A percentile compares a stretch with the other conserved stretches of the same genome.
phyloP scores from a whole-genome alignment of 2,797 vertebrate genomes.

The Perodicticus potto region DNA sequence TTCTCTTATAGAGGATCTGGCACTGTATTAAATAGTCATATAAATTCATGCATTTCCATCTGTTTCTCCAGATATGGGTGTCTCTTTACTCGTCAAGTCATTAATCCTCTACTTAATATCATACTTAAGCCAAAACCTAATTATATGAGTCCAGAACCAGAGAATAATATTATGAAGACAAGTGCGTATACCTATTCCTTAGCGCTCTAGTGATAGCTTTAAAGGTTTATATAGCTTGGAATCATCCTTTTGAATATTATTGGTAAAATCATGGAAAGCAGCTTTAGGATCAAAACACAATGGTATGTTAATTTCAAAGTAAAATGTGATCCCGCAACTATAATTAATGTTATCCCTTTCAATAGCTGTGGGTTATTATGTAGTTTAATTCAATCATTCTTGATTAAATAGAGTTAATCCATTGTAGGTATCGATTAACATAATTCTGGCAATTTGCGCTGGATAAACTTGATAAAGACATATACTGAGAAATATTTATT shows the following conservation, averaged over 20 bases:
- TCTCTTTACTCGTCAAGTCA: slow-evolving; percentile 72
- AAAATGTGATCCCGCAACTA: slow-evolving; percentile 45
- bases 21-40: slow-evolving; percentile 67
- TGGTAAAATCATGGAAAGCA: slow-evolving; percentile 68
- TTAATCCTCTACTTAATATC: slow-evolving; percentile 77
- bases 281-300: slow-evolving; percentile 70
- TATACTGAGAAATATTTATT: slow-evolving; percentile 53
- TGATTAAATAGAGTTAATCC: slow-evolving; percentile 73
- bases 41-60: slow-evolving; percentile 80
- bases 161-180: slow-evolving; percentile 70
- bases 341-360: slow-evolving; percentile 71
- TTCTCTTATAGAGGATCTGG: slow-evolving; percentile 65
- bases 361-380: slow-evolving; percentile 66
- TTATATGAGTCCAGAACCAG: slow-evolving; percentile 68
- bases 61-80: slow-evolving; percentile 51
- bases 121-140: slow-evolving; percentile 75
- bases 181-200: slow-evolving; percentile 48
- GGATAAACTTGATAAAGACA: slow-evolving; percentile 48
- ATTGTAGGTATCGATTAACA: slow-evolving; percentile 40
- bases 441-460: slow-evolving; percentile 52
- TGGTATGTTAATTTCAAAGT: slow-evolving; percentile 66
- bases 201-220: slow-evolving; percentile 45
- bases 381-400: slow-evolving; percentile 77
- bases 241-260: slow-evolving; percentile 67
- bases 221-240: slow-evolving; percentile 65